A percentile compares a stretch with the other conserved stretches of the same genome.
Evolutionary conservation across 2,888 invertebrate genomes (phyloP).

Genomic region (Hololepta plana): DNA sequence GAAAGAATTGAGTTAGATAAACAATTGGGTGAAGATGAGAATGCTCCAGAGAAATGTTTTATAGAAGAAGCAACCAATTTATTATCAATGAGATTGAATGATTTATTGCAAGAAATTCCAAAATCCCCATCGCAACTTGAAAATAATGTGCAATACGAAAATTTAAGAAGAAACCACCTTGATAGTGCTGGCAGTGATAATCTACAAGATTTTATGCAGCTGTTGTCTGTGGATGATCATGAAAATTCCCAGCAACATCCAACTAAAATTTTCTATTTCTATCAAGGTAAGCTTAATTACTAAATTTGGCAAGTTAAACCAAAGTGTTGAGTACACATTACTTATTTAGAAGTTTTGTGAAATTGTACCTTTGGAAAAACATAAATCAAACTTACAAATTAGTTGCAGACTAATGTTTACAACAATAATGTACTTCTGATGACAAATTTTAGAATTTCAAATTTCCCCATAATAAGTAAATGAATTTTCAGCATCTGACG

Average conservation of each 20-base stretch:
- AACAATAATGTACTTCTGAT: constrained; percentile 1
- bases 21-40: constrained; percentile 44
- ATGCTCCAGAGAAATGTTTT: constrained; percentile 69
- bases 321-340: constrained; percentile 18
- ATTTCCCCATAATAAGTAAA: background rate
- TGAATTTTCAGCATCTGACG: constrained; percentile 54
- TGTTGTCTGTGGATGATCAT: constrained; percentile 15
- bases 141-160: background rate
- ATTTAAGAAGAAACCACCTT: no score
- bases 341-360: constrained; percentile 9
- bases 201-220: constrained; percentile 7
- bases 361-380: constrained; percentile 14
- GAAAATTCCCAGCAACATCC: background rate
- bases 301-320: no score
- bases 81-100: constrained; percentile 35
- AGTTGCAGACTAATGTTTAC: background rate
- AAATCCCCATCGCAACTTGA: no score
- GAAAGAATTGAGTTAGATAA: constrained; percentile 50
- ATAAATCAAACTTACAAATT: constrained; percentile 6
- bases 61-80: constrained; percentile 66
- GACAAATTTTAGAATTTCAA: background rate
- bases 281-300: constrained; percentile 70
- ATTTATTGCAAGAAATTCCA: constrained; percentile 17
- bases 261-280: constrained; percentile 45
- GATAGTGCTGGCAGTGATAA: constrained; percentile 19